phyloP scores from a whole-genome alignment of 2,113 vertebrate species.

The Platysternon megacephalum region DNA sequence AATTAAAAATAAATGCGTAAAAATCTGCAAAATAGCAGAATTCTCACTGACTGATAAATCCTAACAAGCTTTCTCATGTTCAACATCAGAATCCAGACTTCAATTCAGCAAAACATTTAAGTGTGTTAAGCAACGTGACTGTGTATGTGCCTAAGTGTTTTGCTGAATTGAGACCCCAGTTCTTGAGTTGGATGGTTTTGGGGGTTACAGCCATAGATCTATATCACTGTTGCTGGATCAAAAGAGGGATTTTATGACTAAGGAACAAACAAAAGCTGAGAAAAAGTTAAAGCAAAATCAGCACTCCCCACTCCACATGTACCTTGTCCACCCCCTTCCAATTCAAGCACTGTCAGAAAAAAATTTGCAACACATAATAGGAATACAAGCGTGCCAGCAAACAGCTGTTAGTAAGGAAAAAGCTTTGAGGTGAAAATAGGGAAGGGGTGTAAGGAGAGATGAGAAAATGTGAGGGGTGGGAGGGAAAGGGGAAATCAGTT shows the following conservation, averaged over 20 bases:
- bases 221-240: background rate
- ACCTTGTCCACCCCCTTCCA: background rate
- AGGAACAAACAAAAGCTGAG: background rate
- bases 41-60: background rate
- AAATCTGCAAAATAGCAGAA: background rate
- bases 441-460: background rate
- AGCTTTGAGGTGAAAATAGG: background rate
- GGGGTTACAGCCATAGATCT: background rate
- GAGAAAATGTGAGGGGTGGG: background rate
- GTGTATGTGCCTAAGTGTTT: accelerated
- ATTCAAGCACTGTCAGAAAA: background rate
- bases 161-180: background rate
- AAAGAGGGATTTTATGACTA: background rate
- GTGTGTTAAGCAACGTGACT: background rate
- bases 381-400: background rate
- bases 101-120: constrained; percentile 13
- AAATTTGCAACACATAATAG: background rate
- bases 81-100: background rate
- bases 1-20: background rate
- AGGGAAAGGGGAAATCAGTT: background rate
- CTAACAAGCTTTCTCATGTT: constrained; percentile 2
- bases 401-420: background rate
- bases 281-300: background rate
- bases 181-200: background rate
- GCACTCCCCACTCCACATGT: accelerated